These are phyloP conservation scores for Calyptomena viridis DNA, from an alignment of 2,113 vertebrate genomes.

Conservation along the genomic window DNA sequence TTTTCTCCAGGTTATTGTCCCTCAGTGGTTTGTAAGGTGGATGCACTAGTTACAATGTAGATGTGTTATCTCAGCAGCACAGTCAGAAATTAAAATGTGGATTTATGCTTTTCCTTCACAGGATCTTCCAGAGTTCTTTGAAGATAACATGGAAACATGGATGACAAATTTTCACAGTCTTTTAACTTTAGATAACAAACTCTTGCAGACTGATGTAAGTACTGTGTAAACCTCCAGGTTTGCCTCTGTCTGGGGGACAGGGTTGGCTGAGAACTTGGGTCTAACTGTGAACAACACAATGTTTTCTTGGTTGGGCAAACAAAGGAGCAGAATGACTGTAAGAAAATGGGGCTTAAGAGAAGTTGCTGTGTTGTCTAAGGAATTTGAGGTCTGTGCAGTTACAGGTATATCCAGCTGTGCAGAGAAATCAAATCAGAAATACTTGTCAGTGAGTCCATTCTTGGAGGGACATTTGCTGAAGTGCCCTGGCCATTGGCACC, in stretches of 20 bases:
- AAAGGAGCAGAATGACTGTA: not conserved
- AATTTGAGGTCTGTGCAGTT: not conserved
- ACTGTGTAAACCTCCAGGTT: not conserved
- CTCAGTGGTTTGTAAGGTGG: not conserved
- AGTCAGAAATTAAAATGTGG: not conserved
- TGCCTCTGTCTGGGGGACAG: not conserved
- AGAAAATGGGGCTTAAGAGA: not conserved
- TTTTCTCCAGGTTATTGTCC: not conserved
- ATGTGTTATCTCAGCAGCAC: not conserved
- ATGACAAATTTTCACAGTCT: conserved; percentile 97
- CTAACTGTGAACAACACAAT: not conserved
- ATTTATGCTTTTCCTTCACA: conserved; percentile 48
- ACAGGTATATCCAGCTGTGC: not conserved
- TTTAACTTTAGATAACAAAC: conserved; percentile 96
- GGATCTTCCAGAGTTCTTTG: conserved; percentile 99
- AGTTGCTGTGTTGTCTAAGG: not conserved
- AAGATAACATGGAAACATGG: conserved; percentile 99
- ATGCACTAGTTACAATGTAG: not conserved
- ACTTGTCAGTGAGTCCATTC: not conserved
- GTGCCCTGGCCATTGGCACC: not conserved
- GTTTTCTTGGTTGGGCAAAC: not conserved
- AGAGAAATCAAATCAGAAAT: not conserved
- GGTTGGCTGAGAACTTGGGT: not conserved
- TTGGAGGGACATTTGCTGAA: not conserved
- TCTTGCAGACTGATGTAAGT: conserved; percentile 95